phyloP scores from a whole-genome alignment of 2,888 invertebrate species.

The Deilephila porcellus region DNA sequence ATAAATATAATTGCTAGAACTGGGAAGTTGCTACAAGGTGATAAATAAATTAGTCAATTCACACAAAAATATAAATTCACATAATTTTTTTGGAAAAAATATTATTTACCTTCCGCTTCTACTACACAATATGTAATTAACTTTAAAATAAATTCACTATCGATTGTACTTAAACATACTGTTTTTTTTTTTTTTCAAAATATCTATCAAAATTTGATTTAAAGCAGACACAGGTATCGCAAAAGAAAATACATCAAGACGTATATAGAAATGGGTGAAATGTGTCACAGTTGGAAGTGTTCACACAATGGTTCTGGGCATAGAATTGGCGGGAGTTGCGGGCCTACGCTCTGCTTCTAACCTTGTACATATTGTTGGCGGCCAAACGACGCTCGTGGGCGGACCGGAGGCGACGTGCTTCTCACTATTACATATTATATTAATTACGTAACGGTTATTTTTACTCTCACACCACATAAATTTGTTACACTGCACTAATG shows the following conservation, averaged over 20 bases:
- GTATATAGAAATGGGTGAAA: not conserved
- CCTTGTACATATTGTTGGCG: constrained; percentile 71
- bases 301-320: constrained; percentile 43
- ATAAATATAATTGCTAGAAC: not conserved
- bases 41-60: no score
- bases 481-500: constrained; percentile 22
- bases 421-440: constrained; percentile 61
- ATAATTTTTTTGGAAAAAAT: no score
- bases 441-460: constrained; percentile 68
- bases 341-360: constrained; percentile 70
- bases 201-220: not conserved
- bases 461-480: constrained; percentile 30
- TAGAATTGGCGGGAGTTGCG: constrained; percentile 61
- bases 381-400: constrained; percentile 69
- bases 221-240: not conserved
- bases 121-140: no score
- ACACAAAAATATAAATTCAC: no score
- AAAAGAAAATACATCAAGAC: not conserved
- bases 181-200: no score
- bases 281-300: constrained; percentile 11
- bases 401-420: constrained; percentile 60
- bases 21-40: no score
- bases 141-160: no score
- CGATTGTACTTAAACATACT: no score
- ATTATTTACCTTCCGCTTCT: no score